Percentiles rank a stretch among this genome's conserved stretches.
Conservation (phyloP, 2,113 vertebrate species). For the Nerophis ophidion region DNA sequence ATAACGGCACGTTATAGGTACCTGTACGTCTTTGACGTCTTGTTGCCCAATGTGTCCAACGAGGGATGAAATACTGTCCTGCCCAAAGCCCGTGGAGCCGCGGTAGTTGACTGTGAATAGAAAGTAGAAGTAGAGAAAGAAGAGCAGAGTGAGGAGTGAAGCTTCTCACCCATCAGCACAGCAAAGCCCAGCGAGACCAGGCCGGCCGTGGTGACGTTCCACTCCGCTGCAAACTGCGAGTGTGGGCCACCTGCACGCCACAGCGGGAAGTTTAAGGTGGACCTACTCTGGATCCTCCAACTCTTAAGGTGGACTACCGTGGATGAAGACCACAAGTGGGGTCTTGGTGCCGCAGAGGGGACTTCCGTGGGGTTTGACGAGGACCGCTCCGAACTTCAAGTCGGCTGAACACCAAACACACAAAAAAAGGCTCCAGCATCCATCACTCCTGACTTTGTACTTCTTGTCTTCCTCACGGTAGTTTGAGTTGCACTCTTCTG, state of each 20-base stretch:
- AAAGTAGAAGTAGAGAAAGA: constrained; percentile 10
- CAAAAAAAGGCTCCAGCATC: neutral
- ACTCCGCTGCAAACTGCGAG: constrained; percentile 73
- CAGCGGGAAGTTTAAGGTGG: neutral
- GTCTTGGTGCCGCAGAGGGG: constrained; percentile 13
- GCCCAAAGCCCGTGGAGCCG: constrained; percentile 80
- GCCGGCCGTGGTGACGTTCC: constrained; percentile 69
- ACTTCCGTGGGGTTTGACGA: constrained; percentile 57
- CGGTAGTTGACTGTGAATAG: constrained; percentile 77
- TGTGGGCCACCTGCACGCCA: constrained; percentile 75
- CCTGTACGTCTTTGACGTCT: constrained; percentile 83
- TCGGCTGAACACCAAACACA: constrained; percentile 23
- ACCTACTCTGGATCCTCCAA: too few species aligned
- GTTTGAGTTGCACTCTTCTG: constrained; percentile 64
- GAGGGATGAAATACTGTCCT: constrained; percentile 76
- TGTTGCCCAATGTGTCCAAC: constrained; percentile 75
- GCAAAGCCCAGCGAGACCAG: constrained; percentile 74
- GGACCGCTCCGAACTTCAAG: constrained; percentile 70
- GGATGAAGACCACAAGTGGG: constrained; percentile 76
- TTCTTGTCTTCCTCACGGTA: constrained; percentile 57
- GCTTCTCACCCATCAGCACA: constrained; percentile 75
- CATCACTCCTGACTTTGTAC: neutral
- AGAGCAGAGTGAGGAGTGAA: neutral
- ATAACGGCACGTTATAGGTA: constrained; percentile 21
- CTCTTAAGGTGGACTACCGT: constrained; percentile 61